These are phyloP conservation scores for Glandiceps talaboti DNA, from an alignment of 53 echinoderm and acorn worm genomes.

Conservation along the genomic window DNA sequence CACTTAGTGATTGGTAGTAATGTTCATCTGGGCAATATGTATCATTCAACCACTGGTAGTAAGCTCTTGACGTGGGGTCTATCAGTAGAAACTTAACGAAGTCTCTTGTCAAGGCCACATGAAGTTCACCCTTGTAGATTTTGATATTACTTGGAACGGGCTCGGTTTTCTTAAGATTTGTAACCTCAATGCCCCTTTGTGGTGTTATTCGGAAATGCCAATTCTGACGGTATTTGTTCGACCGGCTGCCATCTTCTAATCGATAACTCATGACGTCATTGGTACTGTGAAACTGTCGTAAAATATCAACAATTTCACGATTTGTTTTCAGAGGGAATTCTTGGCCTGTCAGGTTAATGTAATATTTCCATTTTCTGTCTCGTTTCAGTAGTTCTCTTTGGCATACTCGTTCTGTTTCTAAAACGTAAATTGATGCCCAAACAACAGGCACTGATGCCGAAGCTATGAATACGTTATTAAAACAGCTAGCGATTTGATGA, in stretches of 20 bases:
- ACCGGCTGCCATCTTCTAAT: not conserved
- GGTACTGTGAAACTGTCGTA: not conserved
- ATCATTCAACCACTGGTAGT: conserved; percentile 11
- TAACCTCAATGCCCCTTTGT: not conserved
- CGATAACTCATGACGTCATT: not conserved
- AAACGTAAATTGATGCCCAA: not conserved
- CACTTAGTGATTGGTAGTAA: conserved; percentile 13
- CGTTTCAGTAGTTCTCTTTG: not conserved
- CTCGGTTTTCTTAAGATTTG: not conserved
- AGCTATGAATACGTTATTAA: not conserved
- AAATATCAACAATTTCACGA: not conserved
- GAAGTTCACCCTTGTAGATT: not conserved
- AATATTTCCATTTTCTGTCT: not conserved
- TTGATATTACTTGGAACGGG: not conserved
- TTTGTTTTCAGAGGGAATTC: not conserved
- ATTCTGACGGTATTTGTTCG: not conserved
- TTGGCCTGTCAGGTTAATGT: not conserved
- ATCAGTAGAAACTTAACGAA: not conserved
- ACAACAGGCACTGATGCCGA: not conserved
- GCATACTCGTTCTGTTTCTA: not conserved
- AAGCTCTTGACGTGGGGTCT: not conserved
- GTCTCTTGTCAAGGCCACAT: not conserved
- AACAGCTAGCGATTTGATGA: not conserved
- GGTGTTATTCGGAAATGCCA: not conserved
- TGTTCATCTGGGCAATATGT: conserved; percentile 18